Percentiles rank a stretch among this genome's conserved stretches.
Conservation (phyloP, 2,113 vertebrate genomes). For the Seriola rivoliana region DNA sequence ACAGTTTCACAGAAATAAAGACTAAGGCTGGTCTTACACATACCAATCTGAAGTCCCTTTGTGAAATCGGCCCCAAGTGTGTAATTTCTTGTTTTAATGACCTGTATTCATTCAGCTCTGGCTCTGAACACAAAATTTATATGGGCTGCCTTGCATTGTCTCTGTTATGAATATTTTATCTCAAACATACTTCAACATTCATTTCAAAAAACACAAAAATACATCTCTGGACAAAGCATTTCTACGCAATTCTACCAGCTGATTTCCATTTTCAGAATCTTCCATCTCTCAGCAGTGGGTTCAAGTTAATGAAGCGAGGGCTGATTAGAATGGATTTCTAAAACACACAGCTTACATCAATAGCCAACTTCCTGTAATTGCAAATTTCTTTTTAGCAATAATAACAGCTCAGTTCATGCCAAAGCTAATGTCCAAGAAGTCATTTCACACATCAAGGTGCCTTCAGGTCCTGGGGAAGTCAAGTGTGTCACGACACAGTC, state of each 20-base stretch:
- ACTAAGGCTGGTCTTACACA: too few relatives aligned
- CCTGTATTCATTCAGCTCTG: not conserved
- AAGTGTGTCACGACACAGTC: conserved; percentile 63
- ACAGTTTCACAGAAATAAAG: too few relatives aligned
- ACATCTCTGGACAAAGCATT: not conserved
- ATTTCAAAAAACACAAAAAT: not conserved
- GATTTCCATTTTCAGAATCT: not conserved
- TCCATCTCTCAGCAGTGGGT: not conserved
- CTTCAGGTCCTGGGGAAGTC: conserved; percentile 16
- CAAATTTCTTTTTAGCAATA: conserved; percentile 8
- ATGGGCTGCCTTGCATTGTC: not conserved
- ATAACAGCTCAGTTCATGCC: not conserved
- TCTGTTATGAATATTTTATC: not conserved
- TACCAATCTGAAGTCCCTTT: too few relatives aligned
- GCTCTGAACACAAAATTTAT: not conserved
- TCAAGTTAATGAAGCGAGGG: not conserved
- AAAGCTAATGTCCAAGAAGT: conserved; percentile 26
- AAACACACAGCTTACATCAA: not conserved
- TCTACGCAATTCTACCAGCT: not conserved
- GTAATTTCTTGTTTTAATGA: not conserved
- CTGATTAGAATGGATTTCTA: not conserved
- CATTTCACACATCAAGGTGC: conserved; percentile 38
- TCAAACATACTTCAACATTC: not conserved
- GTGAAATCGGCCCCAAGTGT: not conserved
- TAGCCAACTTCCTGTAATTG: not conserved